phyloP scores from a whole-genome alignment of 2,797 vertebrate genomes.

The Pangasius djambal region DNA sequence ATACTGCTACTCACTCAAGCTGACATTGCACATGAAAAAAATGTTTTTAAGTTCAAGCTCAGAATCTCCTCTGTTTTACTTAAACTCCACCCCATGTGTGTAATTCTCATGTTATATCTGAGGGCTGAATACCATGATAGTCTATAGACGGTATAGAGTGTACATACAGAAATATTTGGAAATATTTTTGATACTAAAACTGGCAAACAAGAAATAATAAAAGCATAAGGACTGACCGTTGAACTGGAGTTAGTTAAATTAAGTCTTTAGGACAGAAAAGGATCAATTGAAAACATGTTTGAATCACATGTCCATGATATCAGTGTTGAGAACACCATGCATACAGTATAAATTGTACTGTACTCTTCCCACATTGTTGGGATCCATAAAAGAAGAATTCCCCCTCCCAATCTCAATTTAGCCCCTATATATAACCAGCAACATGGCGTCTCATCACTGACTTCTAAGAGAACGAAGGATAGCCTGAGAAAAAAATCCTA shows the following conservation, averaged over 20 bases:
- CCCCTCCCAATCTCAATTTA: neutral
- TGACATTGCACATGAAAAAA: neutral
- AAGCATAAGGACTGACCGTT: neutral
- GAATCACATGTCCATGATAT: no score
- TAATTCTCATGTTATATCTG: neutral
- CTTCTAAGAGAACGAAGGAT: slow-evolving; percentile 12
- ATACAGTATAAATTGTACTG: neutral
- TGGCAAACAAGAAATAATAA: neutral
- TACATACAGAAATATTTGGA: neutral
- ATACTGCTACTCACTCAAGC: neutral
- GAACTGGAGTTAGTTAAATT: neutral
- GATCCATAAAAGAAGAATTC: neutral
- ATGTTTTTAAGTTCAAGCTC: neutral
- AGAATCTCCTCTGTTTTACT: neutral
- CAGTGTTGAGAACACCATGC: neutral
- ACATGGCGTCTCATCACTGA: neutral
- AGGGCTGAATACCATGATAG: neutral
- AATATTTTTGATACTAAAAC: neutral
- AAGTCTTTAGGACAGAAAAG: neutral
- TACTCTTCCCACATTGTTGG: neutral
- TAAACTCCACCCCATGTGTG: neutral
- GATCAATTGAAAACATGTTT: neutral
- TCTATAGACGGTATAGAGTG: neutral
- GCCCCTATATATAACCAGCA: neutral
- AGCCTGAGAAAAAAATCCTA: neutral